phyloP scores from a whole-genome alignment of 2,888 invertebrate species.

The Drosophila diplacantha region DNA sequence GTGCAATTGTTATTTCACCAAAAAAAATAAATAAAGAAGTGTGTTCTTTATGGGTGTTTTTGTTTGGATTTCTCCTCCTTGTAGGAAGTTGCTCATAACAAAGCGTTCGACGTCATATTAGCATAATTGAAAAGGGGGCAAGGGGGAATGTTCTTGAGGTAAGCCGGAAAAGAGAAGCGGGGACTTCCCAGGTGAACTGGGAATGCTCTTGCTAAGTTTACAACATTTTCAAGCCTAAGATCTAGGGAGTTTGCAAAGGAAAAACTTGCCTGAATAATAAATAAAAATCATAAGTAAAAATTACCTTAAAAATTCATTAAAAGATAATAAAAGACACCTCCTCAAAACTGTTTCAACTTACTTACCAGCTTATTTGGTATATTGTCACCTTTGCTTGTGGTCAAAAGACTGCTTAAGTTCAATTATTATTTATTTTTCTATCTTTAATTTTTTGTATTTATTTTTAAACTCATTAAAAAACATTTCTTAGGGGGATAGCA shows the following conservation, averaged over 20 bases:
- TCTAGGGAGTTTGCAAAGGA: background rate
- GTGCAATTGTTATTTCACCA: conserved; percentile 6
- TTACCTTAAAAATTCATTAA: background rate
- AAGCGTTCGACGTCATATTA: conserved; percentile 50
- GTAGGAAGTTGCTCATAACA: conserved; percentile 46
- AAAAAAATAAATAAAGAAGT: background rate
- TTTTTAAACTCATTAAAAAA: background rate
- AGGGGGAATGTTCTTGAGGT: background rate
- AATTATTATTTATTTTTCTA: background rate
- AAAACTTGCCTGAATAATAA: background rate
- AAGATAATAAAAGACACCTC: too few relatives aligned
- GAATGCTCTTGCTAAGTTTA: background rate
- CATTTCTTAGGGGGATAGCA: background rate
- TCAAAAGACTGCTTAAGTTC: background rate
- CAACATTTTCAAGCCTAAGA: background rate
- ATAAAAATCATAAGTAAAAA: background rate
- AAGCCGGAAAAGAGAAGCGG: background rate
- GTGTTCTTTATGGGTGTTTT: background rate
- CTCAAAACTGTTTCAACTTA: too few relatives aligned
- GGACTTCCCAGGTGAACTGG: background rate
- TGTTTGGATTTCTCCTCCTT: conserved; percentile 3
- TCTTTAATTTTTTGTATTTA: background rate
- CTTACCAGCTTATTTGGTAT: background rate
- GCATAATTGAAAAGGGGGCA: conserved; percentile 47
- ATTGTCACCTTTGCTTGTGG: background rate